Evolutionary conservation across 1,140 invertebrate species (phyloP), one percentile per base, ranked within the genome.

Genomic region (Hirudo medicinalis): DNA sequence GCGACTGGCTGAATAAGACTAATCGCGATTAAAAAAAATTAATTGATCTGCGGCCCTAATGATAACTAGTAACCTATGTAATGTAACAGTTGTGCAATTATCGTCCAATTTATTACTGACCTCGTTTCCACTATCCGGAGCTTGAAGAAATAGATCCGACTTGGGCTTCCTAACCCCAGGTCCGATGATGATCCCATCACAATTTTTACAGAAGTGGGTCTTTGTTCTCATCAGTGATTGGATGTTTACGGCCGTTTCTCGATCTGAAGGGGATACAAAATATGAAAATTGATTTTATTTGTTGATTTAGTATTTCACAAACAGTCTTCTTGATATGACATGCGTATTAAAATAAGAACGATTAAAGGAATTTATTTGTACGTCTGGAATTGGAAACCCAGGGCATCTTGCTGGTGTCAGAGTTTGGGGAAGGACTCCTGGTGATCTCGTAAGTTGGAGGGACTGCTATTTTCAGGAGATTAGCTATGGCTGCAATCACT

Each of bases 201-300:
- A 96, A 78, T 92, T 90, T 43, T 89, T 86, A 81, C 93, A 96
- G 80, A 94, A 94, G 78, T 91, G 91, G 0, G 89, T 89, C 57
- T 91, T 90, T 25, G 82, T 79, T 79, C 92, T 91, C 20, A 94
- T 82, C 76, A 94, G 89, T 76, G 89, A 90, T 80, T 94, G 91
- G 75, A 94, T 91, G 79, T 93, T 90, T 72, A 81, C 77, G 25
- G 78, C 79, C 70, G 81, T 78, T 73, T 83, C 82, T 5, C 57
- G 57, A n/a, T 63, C 57, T 63, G 6, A 63, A 25, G 1, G 57
- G 9, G 3, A 32, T 19, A 63, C 57, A 32, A 20, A 63, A 32
- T 13, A 32, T 63, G 20, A 25, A 63, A 13, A 22, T 13, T 13
- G n/a, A n/a, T n/a, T n/a, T n/a, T n/a, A n/a, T n/a, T 27, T n/a